These are phyloP conservation scores for Ageneiosus marmoratus DNA, from an alignment of 2,113 vertebrate species.

Conservation along the genomic window DNA sequence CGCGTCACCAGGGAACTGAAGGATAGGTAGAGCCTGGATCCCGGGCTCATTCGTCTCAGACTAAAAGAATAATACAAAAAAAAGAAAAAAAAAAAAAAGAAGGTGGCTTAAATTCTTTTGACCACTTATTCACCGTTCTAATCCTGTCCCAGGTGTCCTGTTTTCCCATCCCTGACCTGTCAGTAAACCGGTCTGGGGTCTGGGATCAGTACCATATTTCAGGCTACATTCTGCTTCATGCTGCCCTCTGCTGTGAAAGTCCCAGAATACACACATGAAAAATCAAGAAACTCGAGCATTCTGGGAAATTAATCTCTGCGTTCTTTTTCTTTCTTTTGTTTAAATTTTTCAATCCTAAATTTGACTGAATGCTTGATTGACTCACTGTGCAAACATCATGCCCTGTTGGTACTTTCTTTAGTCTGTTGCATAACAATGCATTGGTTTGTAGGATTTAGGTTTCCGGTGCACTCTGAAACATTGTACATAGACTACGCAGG, in stretches of 20 bases:
- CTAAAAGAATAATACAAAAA: background rate
- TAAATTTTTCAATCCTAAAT: conserved; percentile 6
- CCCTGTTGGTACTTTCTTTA: background rate
- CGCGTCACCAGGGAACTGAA: conserved; percentile 87
- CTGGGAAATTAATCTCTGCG: conserved; percentile 22
- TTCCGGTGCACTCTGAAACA: background rate
- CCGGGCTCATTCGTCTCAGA: background rate
- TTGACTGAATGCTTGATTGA: conserved; percentile 15
- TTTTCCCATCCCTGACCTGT: conserved; percentile 24
- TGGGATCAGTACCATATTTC: background rate
- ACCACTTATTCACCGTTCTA: background rate
- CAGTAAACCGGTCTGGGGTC: background rate
- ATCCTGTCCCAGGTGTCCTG: conserved; percentile 17
- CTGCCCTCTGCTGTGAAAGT: conserved; percentile 16
- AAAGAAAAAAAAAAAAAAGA: background rate
- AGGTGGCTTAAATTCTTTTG: background rate
- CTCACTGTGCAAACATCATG: background rate
- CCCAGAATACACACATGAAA: conserved; percentile 18
- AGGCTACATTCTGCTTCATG: background rate
- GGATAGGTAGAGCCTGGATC: conserved; percentile 85
- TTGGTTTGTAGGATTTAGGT: background rate
- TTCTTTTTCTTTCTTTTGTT: background rate
- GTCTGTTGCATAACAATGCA: background rate
- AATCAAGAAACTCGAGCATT: conserved; percentile 20
- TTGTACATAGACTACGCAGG: background rate